Evolutionary conservation across 2,888 invertebrate genomes (phyloP), one percentile per base, ranked within the genome.

Genomic region (Agrenia bidenticulata): DNA sequence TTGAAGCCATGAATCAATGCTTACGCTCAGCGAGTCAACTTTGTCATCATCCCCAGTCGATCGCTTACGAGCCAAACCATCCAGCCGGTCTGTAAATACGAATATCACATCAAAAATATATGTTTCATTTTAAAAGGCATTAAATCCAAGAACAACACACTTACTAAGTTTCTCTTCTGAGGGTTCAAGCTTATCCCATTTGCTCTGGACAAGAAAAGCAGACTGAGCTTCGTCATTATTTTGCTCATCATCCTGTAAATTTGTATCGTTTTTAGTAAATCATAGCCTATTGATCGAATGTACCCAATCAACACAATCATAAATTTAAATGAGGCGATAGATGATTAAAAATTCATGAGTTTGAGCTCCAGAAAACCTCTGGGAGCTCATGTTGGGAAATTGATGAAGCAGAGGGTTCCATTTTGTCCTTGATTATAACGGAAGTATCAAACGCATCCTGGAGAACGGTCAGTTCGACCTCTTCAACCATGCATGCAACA

Each of bases 1-100:
- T 81, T 94, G 92, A 70, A 97, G 85, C 85, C 92, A 96, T 81
- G 95, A 94, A 79, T 94, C 92, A 87, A 97, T 89, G 65, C 93
- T 90, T 27, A 82, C 82, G 54, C 80, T 79, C 77, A 86, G 83
- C 65, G 86, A 84, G 1, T 37, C 64, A 17, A 72, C 67, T 21
- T 66, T 60, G 13, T 69, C 70, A 37, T 74, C 73, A 19, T 72
- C 69, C 0, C 61, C 65, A 65, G 86, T 84, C 67, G 88, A 84
- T 67, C 87, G 85, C 58, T 88, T 88, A 79, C 87, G 89, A 79
- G 84, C 89, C 76, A 91, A 88, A 70, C 96, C 96, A 83, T 96
- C 97, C 81, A 97, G 86, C 69, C 93, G 90, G 78, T 94, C 96
- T 95, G 84, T 24, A 85, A 86, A n/a, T n/a, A n/a, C n/a, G n/a